A percentile compares a stretch with the other conserved stretches of the same genome.
Conservation (phyloP, 2,888 invertebrate species). For the Anoplius nigerrimus region DNA sequence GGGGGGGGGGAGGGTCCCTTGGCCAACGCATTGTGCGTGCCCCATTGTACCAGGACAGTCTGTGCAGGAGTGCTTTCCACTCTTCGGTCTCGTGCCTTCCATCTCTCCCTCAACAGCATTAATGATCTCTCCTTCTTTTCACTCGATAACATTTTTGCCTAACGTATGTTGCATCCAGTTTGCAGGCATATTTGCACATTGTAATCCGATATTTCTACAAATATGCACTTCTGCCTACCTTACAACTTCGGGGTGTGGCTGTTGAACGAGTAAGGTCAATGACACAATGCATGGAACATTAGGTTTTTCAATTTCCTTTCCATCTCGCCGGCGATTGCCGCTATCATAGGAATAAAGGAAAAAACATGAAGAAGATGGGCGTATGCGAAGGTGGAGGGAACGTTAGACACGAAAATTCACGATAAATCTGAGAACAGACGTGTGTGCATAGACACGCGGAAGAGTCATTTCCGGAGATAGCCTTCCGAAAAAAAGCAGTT, state of each 20-base stretch:
- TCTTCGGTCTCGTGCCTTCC: constrained; percentile 20
- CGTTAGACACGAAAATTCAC: constrained; percentile 54
- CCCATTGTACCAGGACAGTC: constrained; percentile 45
- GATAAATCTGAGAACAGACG: constrained; percentile 56
- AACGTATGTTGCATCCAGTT: too few species aligned
- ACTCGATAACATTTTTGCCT: too few species aligned
- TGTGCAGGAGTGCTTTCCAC: constrained; percentile 37
- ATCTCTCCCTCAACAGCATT: neutral
- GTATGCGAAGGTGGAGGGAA: constrained; percentile 22
- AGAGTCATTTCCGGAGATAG: constrained; percentile 56
- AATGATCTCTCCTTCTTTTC: too few species aligned
- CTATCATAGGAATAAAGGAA: neutral
- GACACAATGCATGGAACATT: too few species aligned
- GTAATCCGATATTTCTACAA: too few species aligned
- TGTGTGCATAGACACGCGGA: constrained; percentile 52
- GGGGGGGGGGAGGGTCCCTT: too few species aligned
- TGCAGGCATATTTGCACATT: too few species aligned
- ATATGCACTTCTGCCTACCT: too few species aligned
- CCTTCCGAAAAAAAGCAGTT: neutral
- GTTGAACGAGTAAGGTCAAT: neutral
- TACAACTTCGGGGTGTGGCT: neutral
- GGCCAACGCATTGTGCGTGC: constrained; percentile 51
- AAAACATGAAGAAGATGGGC: neutral
- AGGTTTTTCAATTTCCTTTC: neutral
- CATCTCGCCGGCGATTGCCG: neutral